Conservation (phyloP, 2,888 invertebrate species). For the Calameuta idolon region DNA sequence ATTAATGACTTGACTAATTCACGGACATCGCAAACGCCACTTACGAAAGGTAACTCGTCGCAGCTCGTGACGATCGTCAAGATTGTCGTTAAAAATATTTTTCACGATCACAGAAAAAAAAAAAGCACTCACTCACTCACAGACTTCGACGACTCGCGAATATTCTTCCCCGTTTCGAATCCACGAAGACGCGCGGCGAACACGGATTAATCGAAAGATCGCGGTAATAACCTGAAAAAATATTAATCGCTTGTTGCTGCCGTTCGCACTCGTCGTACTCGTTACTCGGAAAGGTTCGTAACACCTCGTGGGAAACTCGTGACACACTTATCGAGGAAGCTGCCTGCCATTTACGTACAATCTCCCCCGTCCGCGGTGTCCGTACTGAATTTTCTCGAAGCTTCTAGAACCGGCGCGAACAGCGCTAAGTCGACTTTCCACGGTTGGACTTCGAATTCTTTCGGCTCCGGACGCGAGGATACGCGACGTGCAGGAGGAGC, state of each 20-base stretch:
- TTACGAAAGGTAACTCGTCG: not conserved
- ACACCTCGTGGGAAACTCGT: constrained; percentile 56
- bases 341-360: constrained; percentile 14
- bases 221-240: constrained; percentile 31
- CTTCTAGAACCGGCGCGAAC: too few species aligned
- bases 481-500: not conserved
- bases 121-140: too few species aligned
- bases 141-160: too few species aligned
- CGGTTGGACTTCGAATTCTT: not conserved
- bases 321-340: constrained; percentile 55
- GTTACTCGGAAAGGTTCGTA: not conserved
- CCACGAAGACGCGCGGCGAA: too few species aligned
- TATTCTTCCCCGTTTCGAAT: too few species aligned
- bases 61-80: not conserved
- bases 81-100: too few species aligned
- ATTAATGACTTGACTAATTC: not conserved
- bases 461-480: not conserved
- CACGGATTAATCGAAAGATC: not conserved
- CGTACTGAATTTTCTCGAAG: not conserved
- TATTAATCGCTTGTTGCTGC: constrained; percentile 37
- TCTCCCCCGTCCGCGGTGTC: not conserved
- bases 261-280: constrained; percentile 32
- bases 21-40: not conserved
- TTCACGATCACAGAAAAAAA: too few species aligned
- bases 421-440: not conserved